phyloP scores from a whole-genome alignment of 2,113 vertebrate genomes.

The Thamnophis sirtalis region DNA sequence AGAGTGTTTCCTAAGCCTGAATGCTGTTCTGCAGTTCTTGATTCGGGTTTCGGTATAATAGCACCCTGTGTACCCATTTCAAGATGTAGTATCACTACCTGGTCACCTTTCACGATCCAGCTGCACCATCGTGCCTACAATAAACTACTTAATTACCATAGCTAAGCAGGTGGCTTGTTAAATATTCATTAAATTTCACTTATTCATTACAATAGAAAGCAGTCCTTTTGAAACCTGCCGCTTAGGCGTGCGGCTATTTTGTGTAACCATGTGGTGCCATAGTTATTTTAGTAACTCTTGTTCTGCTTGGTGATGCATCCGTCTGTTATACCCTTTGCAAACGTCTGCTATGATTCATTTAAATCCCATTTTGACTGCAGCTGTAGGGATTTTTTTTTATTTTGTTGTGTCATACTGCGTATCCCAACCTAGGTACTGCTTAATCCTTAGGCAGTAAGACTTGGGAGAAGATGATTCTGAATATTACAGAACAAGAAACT shows the following conservation, averaged over 20 bases:
- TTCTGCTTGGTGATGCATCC: constrained; percentile 6
- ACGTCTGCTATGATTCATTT: not conserved
- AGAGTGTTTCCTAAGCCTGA: not conserved
- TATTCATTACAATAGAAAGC: constrained; percentile 26
- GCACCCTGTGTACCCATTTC: not conserved
- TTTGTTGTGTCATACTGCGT: not conserved
- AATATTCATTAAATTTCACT: constrained; percentile 36
- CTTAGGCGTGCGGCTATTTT: constrained; percentile 26
- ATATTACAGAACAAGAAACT: not conserved
- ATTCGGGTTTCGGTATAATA: not conserved
- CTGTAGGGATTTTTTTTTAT: not conserved
- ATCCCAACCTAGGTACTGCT: not conserved
- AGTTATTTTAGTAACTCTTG: constrained; percentile 27
- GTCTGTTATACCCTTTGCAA: constrained; percentile 8
- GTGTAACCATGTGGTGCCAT: constrained; percentile 29
- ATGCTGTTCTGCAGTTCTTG: not conserved
- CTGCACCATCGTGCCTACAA: constrained; percentile 13
- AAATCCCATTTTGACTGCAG: not conserved
- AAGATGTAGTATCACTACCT: not conserved
- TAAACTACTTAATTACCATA: constrained; percentile 27
- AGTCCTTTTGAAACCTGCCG: constrained; percentile 28
- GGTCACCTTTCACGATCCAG: constrained; percentile 20
- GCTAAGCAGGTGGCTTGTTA: constrained; percentile 32
- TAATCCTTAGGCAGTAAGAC: not conserved
- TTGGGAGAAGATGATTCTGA: not conserved